Base-by-base conservation (phyloP, 1,140 invertebrate genomes). In the Drosophila punjabiensis region DNA sequence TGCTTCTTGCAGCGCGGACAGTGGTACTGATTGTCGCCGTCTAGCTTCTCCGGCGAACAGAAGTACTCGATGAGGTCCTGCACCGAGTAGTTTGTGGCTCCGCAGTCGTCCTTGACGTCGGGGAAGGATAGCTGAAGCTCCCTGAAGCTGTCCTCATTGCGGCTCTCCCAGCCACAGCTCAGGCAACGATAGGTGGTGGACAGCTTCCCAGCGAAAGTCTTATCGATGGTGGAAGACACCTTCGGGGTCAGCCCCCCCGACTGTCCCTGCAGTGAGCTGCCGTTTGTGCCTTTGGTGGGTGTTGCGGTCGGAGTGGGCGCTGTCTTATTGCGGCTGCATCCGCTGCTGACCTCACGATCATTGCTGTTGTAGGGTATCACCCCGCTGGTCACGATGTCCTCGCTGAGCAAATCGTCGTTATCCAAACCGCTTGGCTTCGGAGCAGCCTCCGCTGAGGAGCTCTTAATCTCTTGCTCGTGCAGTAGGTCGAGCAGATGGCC, bases 81-180 rank as follows among this genome's bases (percentile, higher is more conserved):
- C 8, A 97, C 95, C 11, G 94, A 95, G 58, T 95, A 94, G 48
- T 63, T 94, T 79, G 58, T 93, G 93, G 69, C 93, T 13, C 87
- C 82, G 92, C 33, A 94, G 84, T 65, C 94, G 92, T 77, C 94
- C 94, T 90, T 81, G 74, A 92, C 70, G 55, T 95, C 95, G 0
- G 97, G 97, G 92, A 98, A 97, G 2, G 97, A 96, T 7, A 98
- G 93, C 61, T 97, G 96, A 8, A 98, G 93, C 78, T 98, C 97
- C 5, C 96, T 95, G 93, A 98, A 98, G 59, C 95, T 95, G 89
- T 98, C 97, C 9, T 95, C 95, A 16, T 96, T 96, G 41, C 95
- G 94, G 5, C 96, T 97, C 55, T 95, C 95, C 5, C 94, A 95
- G 45, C 94, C 93, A 91, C 97, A 98, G 9, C 94, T 94, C 2